A percentile compares a stretch with the other conserved stretches of the same genome.
phyloP scores from a whole-genome alignment of 2,888 invertebrate species.

The Pycnomerus fuliginosus region DNA sequence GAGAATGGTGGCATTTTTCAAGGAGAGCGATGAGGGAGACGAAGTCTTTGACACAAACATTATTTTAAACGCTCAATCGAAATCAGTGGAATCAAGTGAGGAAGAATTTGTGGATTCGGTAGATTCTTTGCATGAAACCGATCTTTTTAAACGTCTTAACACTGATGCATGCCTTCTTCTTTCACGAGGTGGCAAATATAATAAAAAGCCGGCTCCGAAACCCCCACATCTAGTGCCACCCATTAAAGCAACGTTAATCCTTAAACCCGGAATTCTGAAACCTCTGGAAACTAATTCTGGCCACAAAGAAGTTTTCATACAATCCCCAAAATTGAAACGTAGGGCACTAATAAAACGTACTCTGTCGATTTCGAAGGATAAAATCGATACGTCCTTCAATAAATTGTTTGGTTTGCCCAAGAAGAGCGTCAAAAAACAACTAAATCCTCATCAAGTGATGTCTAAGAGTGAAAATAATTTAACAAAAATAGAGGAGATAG shows the following conservation, averaged over 20 bases:
- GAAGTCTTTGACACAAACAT: constrained; percentile 43
- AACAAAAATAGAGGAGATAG: constrained; percentile 21
- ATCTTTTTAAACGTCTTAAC: background rate
- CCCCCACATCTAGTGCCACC: constrained; percentile 37
- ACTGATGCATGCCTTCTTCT: background rate
- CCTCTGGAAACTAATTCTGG: constrained; percentile 33
- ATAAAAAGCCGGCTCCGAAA: constrained; percentile 56
- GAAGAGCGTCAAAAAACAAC: constrained; percentile 46
- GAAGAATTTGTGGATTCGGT: constrained; percentile 46
- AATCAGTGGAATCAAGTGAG: constrained; percentile 43
- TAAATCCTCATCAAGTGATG: constrained; percentile 31
- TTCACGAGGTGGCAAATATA: constrained; percentile 54
- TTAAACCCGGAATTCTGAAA: constrained; percentile 54
- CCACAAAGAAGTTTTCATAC: constrained; percentile 41
- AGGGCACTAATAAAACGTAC: constrained; percentile 26
- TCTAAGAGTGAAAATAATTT: constrained; percentile 44
- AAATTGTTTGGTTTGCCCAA: constrained; percentile 57
- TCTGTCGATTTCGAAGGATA: constrained; percentile 21
- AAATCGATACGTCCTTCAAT: constrained; percentile 33
- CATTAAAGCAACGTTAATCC: constrained; percentile 55
- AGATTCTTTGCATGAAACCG: constrained; percentile 27
- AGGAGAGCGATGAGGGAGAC: constrained; percentile 45
- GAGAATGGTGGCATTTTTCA: no score
- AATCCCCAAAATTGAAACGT: constrained; percentile 44
- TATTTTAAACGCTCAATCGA: constrained; percentile 36